Percentiles rank a stretch among this genome's conserved stretches.
Conservation (phyloP, 37 sponge, comb jelly and placozoan genomes). For the Hexactinellida sp. region DNA sequence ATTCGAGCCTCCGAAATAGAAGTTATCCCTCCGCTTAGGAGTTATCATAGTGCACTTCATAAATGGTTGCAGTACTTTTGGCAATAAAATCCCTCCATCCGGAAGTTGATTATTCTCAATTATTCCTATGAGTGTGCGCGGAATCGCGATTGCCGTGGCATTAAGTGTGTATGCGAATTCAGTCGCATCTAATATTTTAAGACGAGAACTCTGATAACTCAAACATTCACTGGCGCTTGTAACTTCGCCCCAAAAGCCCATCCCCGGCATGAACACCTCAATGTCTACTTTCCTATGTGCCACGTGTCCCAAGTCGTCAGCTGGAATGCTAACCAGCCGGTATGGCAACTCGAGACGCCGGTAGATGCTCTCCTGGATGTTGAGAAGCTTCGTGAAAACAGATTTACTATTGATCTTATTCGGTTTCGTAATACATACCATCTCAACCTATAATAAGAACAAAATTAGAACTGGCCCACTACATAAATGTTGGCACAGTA, state of each 20-base stretch:
- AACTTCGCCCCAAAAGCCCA: neutral
- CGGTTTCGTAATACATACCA: neutral
- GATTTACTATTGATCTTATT: neutral
- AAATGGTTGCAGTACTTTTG: neutral
- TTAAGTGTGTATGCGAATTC: neutral
- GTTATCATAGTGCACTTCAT: too few species aligned
- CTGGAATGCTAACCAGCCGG: neutral
- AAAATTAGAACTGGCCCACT: too few species aligned
- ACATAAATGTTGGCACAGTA: too few species aligned
- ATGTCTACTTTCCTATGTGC: slow-evolving; percentile 1
- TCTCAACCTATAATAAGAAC: neutral
- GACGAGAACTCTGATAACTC: neutral
- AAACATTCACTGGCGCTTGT: neutral
- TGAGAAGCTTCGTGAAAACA: neutral
- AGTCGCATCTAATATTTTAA: neutral
- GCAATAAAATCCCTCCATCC: neutral
- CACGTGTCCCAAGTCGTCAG: neutral
- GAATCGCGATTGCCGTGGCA: neutral
- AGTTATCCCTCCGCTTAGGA: too few species aligned
- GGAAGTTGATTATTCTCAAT: neutral
- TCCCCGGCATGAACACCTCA: neutral
- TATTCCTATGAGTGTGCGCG: neutral
- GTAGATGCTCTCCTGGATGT: neutral
- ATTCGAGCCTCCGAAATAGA: too few species aligned
- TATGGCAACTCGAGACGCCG: neutral